Evolutionary conservation across 2,113 vertebrate genomes (phyloP), one percentile per base, ranked within the genome.

Genomic region (Colius striatus): DNA sequence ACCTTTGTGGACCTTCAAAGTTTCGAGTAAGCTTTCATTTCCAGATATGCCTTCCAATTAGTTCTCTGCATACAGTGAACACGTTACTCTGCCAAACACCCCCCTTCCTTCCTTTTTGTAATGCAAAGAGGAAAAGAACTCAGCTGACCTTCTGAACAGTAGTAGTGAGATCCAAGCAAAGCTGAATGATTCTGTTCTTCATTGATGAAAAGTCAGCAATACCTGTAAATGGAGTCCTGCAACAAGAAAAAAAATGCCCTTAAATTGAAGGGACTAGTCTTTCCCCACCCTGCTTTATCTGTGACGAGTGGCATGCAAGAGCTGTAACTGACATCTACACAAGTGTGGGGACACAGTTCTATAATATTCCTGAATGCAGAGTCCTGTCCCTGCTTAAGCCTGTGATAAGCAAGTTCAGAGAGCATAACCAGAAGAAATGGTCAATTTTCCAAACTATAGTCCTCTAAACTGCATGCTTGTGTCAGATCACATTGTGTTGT

Each of bases 101-200:
- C 25, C 63, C 30, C 26, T 91, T 89, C 86, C 89, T 95, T 93
- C 87, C 51, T 54, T 65, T 90, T 61, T 79, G 81, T 74, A 95
- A 88, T 91, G 70, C 66, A 65, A 84, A 96, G 16, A 32, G 50
- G 82, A 55, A 32, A 66, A 73, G 45, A 83, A 85, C 91, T 77
- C 85, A 90, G 92, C 98, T 97, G 95, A 99, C 99, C 99, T 99
- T 99, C 96, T 99, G 99, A 96, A 99, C 99, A 63, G 99, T 98
- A 70, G 99, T 99, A 72, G 99, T 99, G 95, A 99, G 98, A 93
- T 99, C 99, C 97, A 99, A 97, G 96, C 99, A 99, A 74, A 99
- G 98, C 89, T 99, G 99, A 96, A 99, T 99, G 96, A 99, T 99
- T 97, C 99, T 99, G 98, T 99, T 99, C 98, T 99, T 99, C 68